A percentile compares a stretch with the other conserved stretches of the same genome.
Evolutionary conservation across 2,888 invertebrate genomes (phyloP).

Genomic region (Plutella xylostella): DNA sequence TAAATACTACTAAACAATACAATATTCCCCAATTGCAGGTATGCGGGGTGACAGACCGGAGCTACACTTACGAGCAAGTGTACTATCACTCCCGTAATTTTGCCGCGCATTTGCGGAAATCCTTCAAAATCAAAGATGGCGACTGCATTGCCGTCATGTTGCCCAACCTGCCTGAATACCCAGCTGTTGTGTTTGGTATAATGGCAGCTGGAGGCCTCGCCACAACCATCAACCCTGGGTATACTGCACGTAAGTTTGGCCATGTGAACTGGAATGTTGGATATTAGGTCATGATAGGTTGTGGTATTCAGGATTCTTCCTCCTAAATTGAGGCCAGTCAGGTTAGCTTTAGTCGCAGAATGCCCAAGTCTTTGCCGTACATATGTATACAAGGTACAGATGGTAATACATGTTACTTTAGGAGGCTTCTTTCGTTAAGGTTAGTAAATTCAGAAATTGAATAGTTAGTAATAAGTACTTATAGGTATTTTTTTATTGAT

Average conservation of each 20-base stretch:
- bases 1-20: conserved; percentile 2
- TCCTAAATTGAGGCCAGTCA: no score
- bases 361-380: no score
- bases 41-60: conserved; percentile 24
- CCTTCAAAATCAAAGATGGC: conserved; percentile 67
- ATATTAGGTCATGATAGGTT: no score
- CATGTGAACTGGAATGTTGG: not conserved
- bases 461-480: no score
- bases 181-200: conserved; percentile 67
- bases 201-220: conserved; percentile 71
- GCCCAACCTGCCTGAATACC: conserved; percentile 77
- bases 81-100: conserved; percentile 66
- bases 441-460: no score
- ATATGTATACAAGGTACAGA: no score
- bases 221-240: conserved; percentile 75
- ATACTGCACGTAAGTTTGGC: conserved; percentile 66
- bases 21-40: conserved; percentile 18
- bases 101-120: conserved; percentile 65
- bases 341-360: no score
- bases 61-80: conserved; percentile 31
- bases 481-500: no score
- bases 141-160: conserved; percentile 73
- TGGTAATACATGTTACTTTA: no score
- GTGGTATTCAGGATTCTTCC: no score
- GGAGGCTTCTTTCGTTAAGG: no score